A percentile compares a stretch with the other conserved stretches of the same genome.
Conservation (phyloP, 1,140 invertebrate genomes). For the Anagrus nilaparvatae region DNA sequence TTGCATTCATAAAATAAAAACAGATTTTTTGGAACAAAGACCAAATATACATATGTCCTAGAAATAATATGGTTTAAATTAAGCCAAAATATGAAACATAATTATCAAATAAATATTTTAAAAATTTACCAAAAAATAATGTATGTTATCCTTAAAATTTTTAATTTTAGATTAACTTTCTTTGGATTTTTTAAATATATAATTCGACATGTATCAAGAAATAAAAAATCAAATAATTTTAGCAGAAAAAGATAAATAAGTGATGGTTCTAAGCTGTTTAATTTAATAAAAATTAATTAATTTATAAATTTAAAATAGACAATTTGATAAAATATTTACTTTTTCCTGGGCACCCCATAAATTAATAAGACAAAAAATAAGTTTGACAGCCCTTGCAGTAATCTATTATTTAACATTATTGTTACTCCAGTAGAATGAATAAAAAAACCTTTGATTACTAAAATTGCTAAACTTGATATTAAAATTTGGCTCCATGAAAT, state of each 20-base stretch:
- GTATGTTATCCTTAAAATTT: slow-evolving; percentile 4
- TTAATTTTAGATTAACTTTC: slow-evolving; percentile 2
- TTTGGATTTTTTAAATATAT: slow-evolving; percentile 9
- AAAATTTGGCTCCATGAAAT: slow-evolving; percentile 6
- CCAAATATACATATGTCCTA: slow-evolving; percentile 5
- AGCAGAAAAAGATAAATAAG: slow-evolving; percentile 7
- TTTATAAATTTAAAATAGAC: slow-evolving; percentile 1
- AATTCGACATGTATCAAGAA: slow-evolving; percentile 8
- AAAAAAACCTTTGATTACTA: slow-evolving; percentile 10
- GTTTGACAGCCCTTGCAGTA: slow-evolving; percentile 8
- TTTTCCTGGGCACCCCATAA: slow-evolving; percentile 3
- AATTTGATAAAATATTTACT: background rate
- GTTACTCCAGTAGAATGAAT: slow-evolving; percentile 7
- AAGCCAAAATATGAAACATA: background rate
- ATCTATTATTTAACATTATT: slow-evolving; percentile 1
- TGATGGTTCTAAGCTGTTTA: slow-evolving; percentile 10
- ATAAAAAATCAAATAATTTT: slow-evolving; percentile 3
- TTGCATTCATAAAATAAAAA: slow-evolving; percentile 8
- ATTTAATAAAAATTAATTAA: background rate
- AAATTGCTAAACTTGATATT: slow-evolving; percentile 1
- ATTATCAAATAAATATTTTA: background rate
- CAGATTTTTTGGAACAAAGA: slow-evolving; percentile 7
- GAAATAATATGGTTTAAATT: background rate
- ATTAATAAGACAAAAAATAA: slow-evolving; percentile 6
- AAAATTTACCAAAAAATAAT: slow-evolving; percentile 8